Conservation (phyloP, 2,797 vertebrate species). For the Carcharodon carcharias region DNA sequence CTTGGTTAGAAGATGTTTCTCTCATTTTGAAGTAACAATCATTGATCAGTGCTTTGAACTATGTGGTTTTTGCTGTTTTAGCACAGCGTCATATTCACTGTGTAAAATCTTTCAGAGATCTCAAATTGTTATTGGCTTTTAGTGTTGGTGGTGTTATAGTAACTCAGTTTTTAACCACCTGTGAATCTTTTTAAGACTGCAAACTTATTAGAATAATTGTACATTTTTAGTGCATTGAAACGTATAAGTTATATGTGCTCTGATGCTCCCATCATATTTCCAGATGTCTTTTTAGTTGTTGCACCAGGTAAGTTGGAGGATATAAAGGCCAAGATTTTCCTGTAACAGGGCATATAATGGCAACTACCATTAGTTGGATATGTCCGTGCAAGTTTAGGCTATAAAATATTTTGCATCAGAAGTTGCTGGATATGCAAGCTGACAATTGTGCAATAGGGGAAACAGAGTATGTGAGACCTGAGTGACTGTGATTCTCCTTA, state of each 20-base stretch:
- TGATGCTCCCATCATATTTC: not conserved
- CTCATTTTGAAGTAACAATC: not conserved
- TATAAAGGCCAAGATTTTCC: not conserved
- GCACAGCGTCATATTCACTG: not conserved
- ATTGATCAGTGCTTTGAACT: not conserved
- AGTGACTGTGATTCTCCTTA: not conserved
- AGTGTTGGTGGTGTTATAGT: not conserved
- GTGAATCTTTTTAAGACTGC: not conserved
- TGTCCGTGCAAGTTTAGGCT: not conserved
- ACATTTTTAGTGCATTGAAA: not conserved
- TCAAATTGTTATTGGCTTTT: not conserved
- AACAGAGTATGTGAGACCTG: not conserved
- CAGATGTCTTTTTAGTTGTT: not conserved
- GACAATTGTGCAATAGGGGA: not conserved
- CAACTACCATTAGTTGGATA: not conserved
- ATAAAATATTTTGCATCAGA: not conserved
- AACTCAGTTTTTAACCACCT: not conserved
- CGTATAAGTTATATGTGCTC: not conserved
- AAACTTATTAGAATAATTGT: not conserved
- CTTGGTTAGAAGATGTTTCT: not conserved
- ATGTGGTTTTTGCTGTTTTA: not conserved
- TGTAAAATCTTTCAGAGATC: not conserved
- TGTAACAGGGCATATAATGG: not conserved
- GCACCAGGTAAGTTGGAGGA: not conserved
- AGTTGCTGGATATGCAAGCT: not conserved